Conservation (phyloP, 1,140 invertebrate genomes). For the Polypedilum vanderplanki region DNA sequence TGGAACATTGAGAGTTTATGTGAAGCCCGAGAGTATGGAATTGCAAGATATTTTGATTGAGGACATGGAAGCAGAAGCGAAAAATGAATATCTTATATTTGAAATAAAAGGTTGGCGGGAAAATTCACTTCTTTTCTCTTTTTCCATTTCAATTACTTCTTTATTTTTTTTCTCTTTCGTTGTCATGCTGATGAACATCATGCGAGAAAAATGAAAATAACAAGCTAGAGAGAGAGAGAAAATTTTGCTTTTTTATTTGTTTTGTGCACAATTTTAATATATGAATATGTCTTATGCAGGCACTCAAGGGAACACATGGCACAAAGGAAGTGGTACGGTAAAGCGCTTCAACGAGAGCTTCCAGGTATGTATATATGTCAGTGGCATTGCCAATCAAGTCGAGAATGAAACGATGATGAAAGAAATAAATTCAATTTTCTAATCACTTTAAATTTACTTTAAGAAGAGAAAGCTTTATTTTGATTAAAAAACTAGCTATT, state of each 20-base stretch:
- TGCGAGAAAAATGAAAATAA: not conserved
- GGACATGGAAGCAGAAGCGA: not conserved
- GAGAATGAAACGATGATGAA: not conserved
- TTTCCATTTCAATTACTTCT: constrained; percentile 2
- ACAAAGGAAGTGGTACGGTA: constrained; percentile 38
- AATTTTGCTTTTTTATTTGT: not conserved
- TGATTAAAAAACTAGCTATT: too few relatives aligned
- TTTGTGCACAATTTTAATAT: not conserved
- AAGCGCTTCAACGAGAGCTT: constrained; percentile 39
- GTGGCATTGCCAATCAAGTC: not conserved
- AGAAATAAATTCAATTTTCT: constrained; percentile 5
- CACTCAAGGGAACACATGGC: constrained; percentile 36
- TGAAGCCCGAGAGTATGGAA: constrained; percentile 34
- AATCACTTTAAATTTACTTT: not conserved
- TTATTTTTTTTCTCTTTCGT: not conserved
- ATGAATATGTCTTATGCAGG: constrained; percentile 32
- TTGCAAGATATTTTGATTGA: constrained; percentile 34
- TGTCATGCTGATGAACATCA: not conserved
- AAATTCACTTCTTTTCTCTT: not conserved
- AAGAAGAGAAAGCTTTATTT: too few relatives aligned
- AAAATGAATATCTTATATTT: constrained; percentile 14
- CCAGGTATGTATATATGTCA: constrained; percentile 21
- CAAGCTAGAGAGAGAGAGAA: not conserved
- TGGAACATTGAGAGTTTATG: constrained; percentile 36
- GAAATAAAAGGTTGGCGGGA: not conserved